These are phyloP conservation scores for Myotis findleyi DNA, from an alignment of 2,797 vertebrate genomes.

Conservation along the genomic window DNA sequence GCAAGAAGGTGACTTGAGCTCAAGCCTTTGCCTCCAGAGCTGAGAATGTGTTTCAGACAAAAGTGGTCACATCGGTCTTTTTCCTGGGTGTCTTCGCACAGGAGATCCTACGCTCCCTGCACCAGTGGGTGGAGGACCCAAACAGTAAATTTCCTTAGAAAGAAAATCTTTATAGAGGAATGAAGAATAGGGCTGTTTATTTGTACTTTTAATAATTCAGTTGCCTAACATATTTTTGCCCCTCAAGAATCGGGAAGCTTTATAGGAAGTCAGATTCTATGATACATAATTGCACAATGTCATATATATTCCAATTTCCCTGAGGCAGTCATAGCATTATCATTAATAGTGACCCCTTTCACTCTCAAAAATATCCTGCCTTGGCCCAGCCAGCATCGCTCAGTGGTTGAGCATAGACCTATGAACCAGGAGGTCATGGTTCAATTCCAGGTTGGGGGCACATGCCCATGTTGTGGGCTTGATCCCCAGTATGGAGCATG, in stretches of 20 bases:
- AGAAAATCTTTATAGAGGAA: not conserved
- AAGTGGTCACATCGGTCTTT: not conserved
- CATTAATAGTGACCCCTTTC: not conserved
- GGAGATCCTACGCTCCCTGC: not conserved
- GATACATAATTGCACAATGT: not conserved
- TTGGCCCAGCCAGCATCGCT: not conserved
- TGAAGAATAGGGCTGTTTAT: not conserved
- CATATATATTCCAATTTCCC: not conserved
- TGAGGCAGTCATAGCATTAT: not conserved
- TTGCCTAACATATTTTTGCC: not conserved
- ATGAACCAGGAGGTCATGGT: no score
- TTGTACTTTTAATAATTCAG: not conserved
- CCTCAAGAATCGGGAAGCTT: not conserved
- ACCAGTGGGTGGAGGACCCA: not conserved
- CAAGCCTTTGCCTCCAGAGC: slow-evolving; percentile 5
- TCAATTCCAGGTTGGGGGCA: no score
- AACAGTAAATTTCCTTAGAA: not conserved
- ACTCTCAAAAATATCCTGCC: not conserved
- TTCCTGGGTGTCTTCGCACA: not conserved
- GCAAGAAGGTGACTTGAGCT: slow-evolving; percentile 60
- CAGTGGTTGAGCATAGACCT: no score
- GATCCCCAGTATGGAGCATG: no score
- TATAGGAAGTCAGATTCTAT: not conserved
- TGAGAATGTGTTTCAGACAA: slow-evolving; percentile 3
- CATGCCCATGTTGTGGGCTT: no score